Evolutionary conservation across 2,797 vertebrate species (phyloP).

Genomic region (Coregonus ussuriensis): DNA sequence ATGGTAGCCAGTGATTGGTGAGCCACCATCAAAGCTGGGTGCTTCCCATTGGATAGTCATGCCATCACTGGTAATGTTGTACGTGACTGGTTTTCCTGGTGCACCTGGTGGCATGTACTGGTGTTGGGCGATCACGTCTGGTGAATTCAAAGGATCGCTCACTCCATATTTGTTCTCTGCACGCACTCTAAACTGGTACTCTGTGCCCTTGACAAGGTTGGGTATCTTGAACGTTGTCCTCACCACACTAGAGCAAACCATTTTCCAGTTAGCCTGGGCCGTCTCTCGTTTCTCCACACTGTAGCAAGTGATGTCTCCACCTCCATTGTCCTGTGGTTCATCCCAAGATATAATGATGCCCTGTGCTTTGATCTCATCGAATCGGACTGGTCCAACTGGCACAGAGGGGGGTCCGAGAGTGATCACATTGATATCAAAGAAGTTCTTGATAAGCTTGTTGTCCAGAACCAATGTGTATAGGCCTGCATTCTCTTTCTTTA

Average conservation of each 20-base stretch:
- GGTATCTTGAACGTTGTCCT: conserved; percentile 92
- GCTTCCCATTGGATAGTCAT: conserved; percentile 96
- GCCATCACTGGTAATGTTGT: conserved; percentile 92
- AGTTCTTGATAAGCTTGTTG: conserved; percentile 86
- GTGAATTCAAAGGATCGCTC: conserved; percentile 85
- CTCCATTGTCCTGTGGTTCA: conserved; percentile 88
- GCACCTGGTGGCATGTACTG: conserved; percentile 94
- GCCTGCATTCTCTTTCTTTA: conserved; percentile 91
- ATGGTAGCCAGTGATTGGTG: conserved; percentile 91
- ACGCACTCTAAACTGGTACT: conserved; percentile 94
- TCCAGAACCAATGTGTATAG: conserved; percentile 94
- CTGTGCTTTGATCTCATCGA: conserved; percentile 95
- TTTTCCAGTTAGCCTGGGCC: conserved; percentile 94
- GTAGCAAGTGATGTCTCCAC: conserved; percentile 95
- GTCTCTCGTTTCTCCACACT: conserved; percentile 95
- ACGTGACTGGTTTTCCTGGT: conserved; percentile 91
- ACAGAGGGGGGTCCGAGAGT: conserved; percentile 89
- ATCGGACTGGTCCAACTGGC: conserved; percentile 88
- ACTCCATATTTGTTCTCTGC: conserved; percentile 96
- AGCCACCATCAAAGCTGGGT: conserved; percentile 91
- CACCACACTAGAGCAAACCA: conserved; percentile 94
- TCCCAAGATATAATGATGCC: conserved; percentile 94
- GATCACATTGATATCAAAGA: conserved; percentile 85
- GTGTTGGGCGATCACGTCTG: conserved; percentile 87
- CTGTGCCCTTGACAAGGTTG: conserved; percentile 89